These are phyloP conservation scores for Sturnira hondurensis DNA, from an alignment of 2,113 vertebrate species.

Conservation along the genomic window DNA sequence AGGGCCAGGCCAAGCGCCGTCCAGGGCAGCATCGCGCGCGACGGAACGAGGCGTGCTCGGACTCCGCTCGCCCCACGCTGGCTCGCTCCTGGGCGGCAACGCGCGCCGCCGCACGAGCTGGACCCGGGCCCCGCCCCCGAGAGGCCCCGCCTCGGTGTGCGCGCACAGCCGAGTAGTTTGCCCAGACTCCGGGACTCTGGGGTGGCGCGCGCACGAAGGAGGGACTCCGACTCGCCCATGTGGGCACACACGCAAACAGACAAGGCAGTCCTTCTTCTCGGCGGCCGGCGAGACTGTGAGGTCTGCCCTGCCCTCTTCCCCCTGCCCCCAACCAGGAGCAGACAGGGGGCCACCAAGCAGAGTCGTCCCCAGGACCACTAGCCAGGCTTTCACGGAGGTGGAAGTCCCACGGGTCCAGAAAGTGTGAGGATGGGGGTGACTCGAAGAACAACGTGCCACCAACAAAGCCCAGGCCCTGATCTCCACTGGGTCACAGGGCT, in stretches of 20 bases:
- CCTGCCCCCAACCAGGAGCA: neutral
- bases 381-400: neutral
- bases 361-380: neutral
- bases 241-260: neutral
- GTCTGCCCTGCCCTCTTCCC: neutral
- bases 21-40: constrained; percentile 77
- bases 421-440: neutral
- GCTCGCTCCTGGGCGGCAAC: neutral
- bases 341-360: neutral
- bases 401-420: neutral
- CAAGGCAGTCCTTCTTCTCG: fast-evolving
- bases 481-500: too few relatives aligned
- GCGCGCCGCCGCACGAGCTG: neutral
- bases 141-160: neutral
- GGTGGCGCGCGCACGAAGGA: neutral
- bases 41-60: neutral
- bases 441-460: neutral
- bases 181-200: neutral
- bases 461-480: neutral
- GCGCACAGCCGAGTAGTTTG: neutral
- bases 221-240: neutral
- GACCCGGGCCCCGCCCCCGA: constrained; percentile 2
- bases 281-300: neutral
- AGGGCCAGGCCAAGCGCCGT: constrained; percentile 63
- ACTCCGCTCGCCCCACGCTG: neutral